A percentile compares a stretch with the other conserved stretches of the same genome.
Conservation (phyloP, 2,113 vertebrate species). For the Centropus bengalensis region DNA sequence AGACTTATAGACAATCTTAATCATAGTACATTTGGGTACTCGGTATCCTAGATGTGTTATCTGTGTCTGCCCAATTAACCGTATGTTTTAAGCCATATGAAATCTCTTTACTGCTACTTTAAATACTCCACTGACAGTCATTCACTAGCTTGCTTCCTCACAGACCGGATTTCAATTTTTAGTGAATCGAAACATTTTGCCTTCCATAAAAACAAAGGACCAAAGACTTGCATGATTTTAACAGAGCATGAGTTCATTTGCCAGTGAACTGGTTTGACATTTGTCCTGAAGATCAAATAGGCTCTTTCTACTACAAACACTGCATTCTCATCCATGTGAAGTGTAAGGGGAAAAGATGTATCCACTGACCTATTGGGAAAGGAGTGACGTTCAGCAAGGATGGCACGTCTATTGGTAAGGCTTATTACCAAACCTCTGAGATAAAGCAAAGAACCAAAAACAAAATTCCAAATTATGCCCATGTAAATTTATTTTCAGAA, state of each 20-base stretch:
- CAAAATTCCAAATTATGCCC: conserved; percentile 67
- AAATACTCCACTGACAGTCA: conserved; percentile 70
- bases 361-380: conserved; percentile 54
- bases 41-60: conserved; percentile 55
- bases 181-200: conserved; percentile 69
- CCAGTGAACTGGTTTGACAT: conserved; percentile 36
- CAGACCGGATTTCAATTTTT: conserved; percentile 66
- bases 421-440: conserved; percentile 82
- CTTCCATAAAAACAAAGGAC: conserved; percentile 80
- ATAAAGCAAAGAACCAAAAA: conserved; percentile 82
- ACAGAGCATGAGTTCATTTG: conserved; percentile 53
- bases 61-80: conserved; percentile 69
- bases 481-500: conserved; percentile 72
- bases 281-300: conserved; percentile 21
- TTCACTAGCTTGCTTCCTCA: conserved; percentile 58
- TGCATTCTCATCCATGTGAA: conserved; percentile 46
- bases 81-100: conserved; percentile 74
- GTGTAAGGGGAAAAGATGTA: conserved; percentile 29
- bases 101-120: conserved; percentile 65
- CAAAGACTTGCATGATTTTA: conserved; percentile 80
- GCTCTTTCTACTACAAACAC: conserved; percentile 29
- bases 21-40: conserved; percentile 69
- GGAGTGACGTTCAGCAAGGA: conserved; percentile 54
- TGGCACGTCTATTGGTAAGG: conserved; percentile 80
- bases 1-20: conserved; percentile 83